Base-by-base conservation (phyloP, 2,797 vertebrate species). In the Centroberyx gerrardi region DNA sequence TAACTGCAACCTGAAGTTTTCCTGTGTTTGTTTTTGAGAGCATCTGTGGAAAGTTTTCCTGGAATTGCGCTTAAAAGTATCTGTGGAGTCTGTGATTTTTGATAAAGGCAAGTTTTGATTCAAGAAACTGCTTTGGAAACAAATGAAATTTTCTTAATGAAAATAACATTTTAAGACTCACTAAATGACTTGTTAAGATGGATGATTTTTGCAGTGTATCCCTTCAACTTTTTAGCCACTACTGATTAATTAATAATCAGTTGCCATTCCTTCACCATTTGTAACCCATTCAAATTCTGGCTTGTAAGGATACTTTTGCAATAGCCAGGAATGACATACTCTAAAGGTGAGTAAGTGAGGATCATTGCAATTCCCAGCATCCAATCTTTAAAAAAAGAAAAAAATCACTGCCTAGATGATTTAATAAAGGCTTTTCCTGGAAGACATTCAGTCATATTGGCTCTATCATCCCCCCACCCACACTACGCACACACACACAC, bases 171-270 rank as follows among this genome's bases (percentile, higher is more conserved):
- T 42, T 42, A 42, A 15, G n/a, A 49, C 58, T 78, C 15, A 10
- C 42, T 65, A 51, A 80, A 49, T 38, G 31, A 28, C 31, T 61
- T 63, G 12, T 65, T 22, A 22, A 22, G 22, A 22, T 22, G 42
- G 27, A 48, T 74, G 28, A 75, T 62, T 71, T 72, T 58, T 65
- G 40, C 62, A 49, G 14, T 49, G 17, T 66, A 38, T 72, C 44
- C 49, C 78, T 75, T 69, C n/a, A 75, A 62, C 12, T 17, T 56
- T 63, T 68, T 72, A 46, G 62, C 36, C 60, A 67, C 22, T 70
- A 38, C 22, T 65, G 31, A 67, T 79, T 59, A 48, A 69, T 75
- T 65, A 59, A 69, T 69, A 49, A 62, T 63, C 55, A 62, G 4
- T 76, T n/a, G 2, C 58, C 55, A 62, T 69, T 44, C 5, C 76